Evolutionary conservation across 53 echinoderm and acorn worm species (phyloP).

Genomic region (Luidia sarsii): DNA sequence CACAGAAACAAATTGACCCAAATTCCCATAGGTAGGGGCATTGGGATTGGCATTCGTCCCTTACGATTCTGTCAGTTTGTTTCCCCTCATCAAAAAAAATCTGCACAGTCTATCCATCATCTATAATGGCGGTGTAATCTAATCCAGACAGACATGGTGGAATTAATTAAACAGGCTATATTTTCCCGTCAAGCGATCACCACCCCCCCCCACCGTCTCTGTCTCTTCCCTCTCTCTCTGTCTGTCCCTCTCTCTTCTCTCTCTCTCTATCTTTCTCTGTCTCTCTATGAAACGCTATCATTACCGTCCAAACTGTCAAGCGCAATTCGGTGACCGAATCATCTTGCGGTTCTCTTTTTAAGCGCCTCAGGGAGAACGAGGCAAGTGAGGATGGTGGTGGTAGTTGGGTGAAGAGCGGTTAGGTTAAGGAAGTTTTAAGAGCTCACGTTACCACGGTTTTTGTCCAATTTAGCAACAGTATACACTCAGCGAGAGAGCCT

Average conservation of each 20-base stretch:
- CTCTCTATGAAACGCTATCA: neutral
- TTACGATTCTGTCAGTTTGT: too few species aligned
- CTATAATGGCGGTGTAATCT: neutral
- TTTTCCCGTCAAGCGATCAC: neutral
- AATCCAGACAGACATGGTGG: conserved; percentile 1
- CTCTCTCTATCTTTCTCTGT: too few species aligned
- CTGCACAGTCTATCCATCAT: neutral
- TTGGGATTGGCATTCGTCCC: too few species aligned
- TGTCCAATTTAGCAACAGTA: conserved; percentile 46
- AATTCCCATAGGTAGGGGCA: too few species aligned
- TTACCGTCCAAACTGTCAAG: conserved; percentile 3
- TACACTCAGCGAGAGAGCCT: conserved; percentile 30
- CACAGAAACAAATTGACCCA: too few species aligned
- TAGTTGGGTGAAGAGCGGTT: too few species aligned
- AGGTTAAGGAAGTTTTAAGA: conserved; percentile 38
- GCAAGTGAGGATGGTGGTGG: neutral
- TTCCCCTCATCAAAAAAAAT: too few species aligned
- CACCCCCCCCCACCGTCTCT: too few species aligned
- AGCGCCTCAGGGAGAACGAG: conserved; percentile 9
- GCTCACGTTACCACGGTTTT: conserved; percentile 34
- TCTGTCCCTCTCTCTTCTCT: too few species aligned
- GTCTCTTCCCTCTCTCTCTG: too few species aligned
- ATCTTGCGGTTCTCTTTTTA: neutral
- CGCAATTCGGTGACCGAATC: conserved; percentile 2
- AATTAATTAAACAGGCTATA: neutral